Evolutionary conservation across 2,888 invertebrate genomes (phyloP), one percentile per base, ranked within the genome.

Genomic region (Eristalis pertinax): DNA sequence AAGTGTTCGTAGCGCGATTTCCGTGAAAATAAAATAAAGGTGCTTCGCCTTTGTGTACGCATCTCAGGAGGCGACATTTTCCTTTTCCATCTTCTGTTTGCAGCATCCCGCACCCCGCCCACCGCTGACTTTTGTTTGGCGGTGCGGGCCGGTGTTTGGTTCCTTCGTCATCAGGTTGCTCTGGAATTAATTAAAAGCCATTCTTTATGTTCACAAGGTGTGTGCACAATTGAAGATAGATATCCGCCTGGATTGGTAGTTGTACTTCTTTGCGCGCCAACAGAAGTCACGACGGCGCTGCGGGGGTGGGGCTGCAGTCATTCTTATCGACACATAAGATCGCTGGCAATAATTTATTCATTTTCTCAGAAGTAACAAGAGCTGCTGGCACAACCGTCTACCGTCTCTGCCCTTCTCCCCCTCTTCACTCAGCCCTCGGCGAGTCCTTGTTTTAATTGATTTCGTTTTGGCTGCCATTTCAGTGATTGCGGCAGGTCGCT

Each of bases 101-200:
- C 29, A 24, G 29, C 32, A n/a, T 15, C 1, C 32, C 32, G 7
- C 4, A 1, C 8, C 8, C 8, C 8, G 7, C 1, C 32, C 32
- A 8, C 8, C 32, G 7, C 1, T 32, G 32, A 32, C 32, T 32
- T 32, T 8, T 8, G 32, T 32, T 10, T 32, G 32, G 32, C 4
- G 26, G 32, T 32, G 32, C 32, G 32, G 32, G 10, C 4, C 7
- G 32, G 32, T 26, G 32, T 29, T 38, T 58, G 77, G 77, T 64
- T 80, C 72, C 87, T 84, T 84, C 87, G 80, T 80, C 84, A 76
- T 67, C 87, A 84, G 83, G 87, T 87, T 84, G 84, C 72, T 84
- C 75, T 32, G 76, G 87, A 87, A 87, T 87, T 87, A 87, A 87
- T 87, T 87, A 87, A 87, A 87, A 84, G 87, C 87, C 84, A 87